phyloP scores from a whole-genome alignment of 2,113 vertebrate species.

The Marcusenius ussheri region DNA sequence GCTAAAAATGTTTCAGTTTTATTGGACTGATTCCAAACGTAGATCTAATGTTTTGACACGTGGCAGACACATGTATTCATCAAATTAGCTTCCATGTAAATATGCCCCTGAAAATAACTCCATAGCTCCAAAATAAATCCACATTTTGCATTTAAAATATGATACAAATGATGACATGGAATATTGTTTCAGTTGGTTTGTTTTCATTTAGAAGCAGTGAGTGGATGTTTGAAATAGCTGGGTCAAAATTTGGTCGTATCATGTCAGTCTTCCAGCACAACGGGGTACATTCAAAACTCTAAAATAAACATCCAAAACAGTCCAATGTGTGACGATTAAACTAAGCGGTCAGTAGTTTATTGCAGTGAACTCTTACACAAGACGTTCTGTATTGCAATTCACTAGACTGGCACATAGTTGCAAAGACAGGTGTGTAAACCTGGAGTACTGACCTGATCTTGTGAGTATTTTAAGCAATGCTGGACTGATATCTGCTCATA shows the following conservation, averaged over 20 bases:
- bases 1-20: neutral
- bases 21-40: neutral
- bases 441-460: neutral
- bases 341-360: neutral
- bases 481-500: neutral
- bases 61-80: neutral
- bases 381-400: neutral
- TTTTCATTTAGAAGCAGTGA: neutral
- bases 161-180: slow-evolving; percentile 4
- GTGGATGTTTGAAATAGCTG: neutral
- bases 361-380: neutral
- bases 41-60: slow-evolving; percentile 4
- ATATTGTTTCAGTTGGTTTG: neutral
- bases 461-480: neutral
- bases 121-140: neutral
- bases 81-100: neutral
- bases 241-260: neutral
- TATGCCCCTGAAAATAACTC: neutral
- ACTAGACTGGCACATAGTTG: neutral
- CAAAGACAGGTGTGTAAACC: neutral
- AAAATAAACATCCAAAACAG: neutral
- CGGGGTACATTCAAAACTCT: neutral
- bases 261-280: neutral
- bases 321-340: neutral
- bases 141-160: neutral